Base-by-base conservation (phyloP, 2,113 vertebrate genomes). In the Benitochromis conjunctus region DNA sequence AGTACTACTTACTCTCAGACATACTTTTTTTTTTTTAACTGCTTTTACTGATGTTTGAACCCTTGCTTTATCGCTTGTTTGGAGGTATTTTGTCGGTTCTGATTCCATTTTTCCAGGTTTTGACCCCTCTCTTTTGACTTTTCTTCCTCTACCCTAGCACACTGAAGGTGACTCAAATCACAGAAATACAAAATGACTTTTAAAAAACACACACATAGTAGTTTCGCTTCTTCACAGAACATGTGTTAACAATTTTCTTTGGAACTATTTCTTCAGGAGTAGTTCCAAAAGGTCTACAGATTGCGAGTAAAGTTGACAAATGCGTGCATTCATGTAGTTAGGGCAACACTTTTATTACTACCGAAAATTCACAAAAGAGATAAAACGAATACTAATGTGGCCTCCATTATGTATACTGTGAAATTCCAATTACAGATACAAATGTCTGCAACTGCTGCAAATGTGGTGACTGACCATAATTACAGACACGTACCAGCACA, bases 381-480 rank as follows among this genome's bases (percentile, higher is more conserved):
- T 54, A 55, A 55, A 55, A 21, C 5, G 4, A 54, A 56, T n/a
- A 48, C 9, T 21, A 29, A 62, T 19, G 26, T 66, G 41, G 36
- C 36, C 26, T 74, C 24, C 14, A 5, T 58, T 76, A n/a, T 48
- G 43, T 48, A 74, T 55, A 12, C 56, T 71, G 57, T 29, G 56
- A 81, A 86, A 76, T 69, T 54, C 19, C 14, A 79, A 48, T 79
- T 77, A n/a, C 77, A 87, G 57, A 83, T 74, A 82, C 66, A 90
- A 86, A 79, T 34, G 81, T 66, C 60, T 80, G 66, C 11, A 38
- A 11, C 24, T 86, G 58, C 60, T 74, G 55, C 58, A 83, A 71
- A 83, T 89, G 82, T 87, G 82, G 82, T 85, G 81, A 83, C 62
- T 80, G 66, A 43, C 74, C 79, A 64, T 56, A 80, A 84, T 82